These are phyloP conservation scores for Musca domestica DNA, from an alignment of 1,140 invertebrate species.

Conservation along the genomic window DNA sequence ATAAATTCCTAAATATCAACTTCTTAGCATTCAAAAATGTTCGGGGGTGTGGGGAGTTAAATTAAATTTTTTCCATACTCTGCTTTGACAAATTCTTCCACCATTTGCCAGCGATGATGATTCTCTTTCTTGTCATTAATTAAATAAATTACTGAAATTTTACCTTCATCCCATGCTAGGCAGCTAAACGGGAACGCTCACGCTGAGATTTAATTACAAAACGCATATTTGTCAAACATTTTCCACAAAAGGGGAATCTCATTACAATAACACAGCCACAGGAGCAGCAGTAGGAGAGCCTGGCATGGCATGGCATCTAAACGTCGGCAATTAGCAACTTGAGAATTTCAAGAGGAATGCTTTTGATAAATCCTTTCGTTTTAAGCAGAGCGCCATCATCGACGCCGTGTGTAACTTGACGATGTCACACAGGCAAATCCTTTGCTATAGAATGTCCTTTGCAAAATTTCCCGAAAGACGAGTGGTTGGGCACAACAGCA, in stretches of 20 bases:
- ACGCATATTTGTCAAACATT: conserved; percentile 5
- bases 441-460: not conserved
- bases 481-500: too few relatives aligned
- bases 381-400: not conserved
- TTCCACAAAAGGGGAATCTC: not conserved
- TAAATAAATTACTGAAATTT: conserved; percentile 18
- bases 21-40: not conserved
- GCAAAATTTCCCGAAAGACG: not conserved
- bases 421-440: not conserved
- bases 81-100: not conserved
- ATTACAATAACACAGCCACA: conserved; percentile 2
- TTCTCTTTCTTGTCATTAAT: not conserved
- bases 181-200: not conserved
- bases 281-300: not conserved
- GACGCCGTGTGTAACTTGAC: not conserved
- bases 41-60: not conserved
- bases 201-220: conserved; percentile 9
- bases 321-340: conserved; percentile 6
- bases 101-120: not conserved
- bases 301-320: not conserved
- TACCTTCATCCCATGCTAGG: not conserved
- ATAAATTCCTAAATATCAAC: not conserved
- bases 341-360: conserved; percentile 10
- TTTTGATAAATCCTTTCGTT: conserved; percentile 13
- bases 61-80: not conserved